Evolutionary conservation across 2,797 vertebrate species (phyloP).

Genomic region (Diceros bicornis): DNA sequence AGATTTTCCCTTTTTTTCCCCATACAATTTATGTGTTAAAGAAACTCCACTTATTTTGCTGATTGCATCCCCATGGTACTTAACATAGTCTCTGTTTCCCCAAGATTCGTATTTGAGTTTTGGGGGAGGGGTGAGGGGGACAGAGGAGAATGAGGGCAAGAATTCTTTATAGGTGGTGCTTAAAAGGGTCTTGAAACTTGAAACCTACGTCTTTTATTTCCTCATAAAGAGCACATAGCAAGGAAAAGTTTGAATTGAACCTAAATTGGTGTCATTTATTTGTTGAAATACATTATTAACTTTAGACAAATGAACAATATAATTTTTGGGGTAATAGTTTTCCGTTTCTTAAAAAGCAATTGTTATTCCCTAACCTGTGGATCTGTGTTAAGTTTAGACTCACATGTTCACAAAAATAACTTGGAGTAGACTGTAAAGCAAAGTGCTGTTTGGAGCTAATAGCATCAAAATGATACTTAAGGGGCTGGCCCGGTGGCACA

Average conservation of each 20-base stretch:
- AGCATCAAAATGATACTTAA: constrained; percentile 2
- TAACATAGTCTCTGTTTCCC: background rate
- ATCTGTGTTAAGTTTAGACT: constrained; percentile 12
- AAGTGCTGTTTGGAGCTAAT: background rate
- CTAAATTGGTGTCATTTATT: constrained; percentile 12
- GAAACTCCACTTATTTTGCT: background rate
- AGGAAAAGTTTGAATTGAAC: constrained; percentile 2
- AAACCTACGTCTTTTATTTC: background rate
- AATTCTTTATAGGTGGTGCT: background rate
- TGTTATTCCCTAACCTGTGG: background rate
- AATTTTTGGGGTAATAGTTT: constrained; percentile 43
- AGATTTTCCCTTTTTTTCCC: background rate
- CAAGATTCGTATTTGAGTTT: background rate
- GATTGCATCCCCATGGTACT: background rate
- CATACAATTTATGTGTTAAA: background rate
- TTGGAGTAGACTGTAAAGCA: background rate
- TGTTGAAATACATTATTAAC: background rate
- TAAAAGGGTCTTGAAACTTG: constrained; percentile 21
- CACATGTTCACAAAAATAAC: constrained; percentile 22
- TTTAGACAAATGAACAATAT: background rate
- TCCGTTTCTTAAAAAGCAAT: constrained; percentile 29
- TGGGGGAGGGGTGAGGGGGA: background rate
- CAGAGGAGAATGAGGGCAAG: background rate
- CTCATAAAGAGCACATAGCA: background rate
- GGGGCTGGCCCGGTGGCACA: too few species aligned